Evolutionary conservation across 2,797 vertebrate genomes (phyloP), one percentile per base, ranked within the genome.

Genomic region (Salarias fasciatus): DNA sequence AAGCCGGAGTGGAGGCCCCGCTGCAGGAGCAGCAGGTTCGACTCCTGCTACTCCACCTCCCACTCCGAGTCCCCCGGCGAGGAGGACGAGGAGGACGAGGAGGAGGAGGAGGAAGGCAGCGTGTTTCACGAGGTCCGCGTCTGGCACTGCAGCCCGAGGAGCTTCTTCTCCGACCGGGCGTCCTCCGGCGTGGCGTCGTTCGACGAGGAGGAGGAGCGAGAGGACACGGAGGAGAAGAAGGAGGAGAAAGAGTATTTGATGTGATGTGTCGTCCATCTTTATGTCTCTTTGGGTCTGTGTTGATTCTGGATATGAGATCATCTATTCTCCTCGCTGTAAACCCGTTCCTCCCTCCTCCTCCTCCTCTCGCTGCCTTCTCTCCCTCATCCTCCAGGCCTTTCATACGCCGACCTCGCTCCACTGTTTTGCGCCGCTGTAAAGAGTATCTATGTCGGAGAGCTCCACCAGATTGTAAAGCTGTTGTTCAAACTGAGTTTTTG

Each of bases 151-250:
- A 91, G 89, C 49, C 85, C 85, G 40, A 89, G 84, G 59, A 90
- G 93, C 65, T 95, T 95, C 89, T 93, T 94, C 86, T 97, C 96
- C 0, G 95, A 96, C 5, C 91, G 94, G 44, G 92, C 93, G 28
- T 96, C 96, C 43, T 99, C 96, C 0, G 96, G 96, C 49, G 96
- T 96, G 45, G 94, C 93, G 54, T 98, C 96, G 0, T 94, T 96
- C 33, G 96, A 97, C 0, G 96, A 97, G 45, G 77, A 88, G n/a
- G 91, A 94, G 60, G 87, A 83, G 60, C 80, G 63, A 63, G 88
- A 88, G 5, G 94, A 90, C 10, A 79, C 11, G 28, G 92, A 92
- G 64, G 93, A 92, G 71, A 85, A 86, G 46, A 88, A 94, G 64
- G 84, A 0, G n/a, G 85, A 78, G 28, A 91, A 87, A 71, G 89